A percentile compares a stretch with the other conserved stretches of the same genome.
Conservation (phyloP, 2,797 vertebrate genomes). For the Sebastes minor region DNA sequence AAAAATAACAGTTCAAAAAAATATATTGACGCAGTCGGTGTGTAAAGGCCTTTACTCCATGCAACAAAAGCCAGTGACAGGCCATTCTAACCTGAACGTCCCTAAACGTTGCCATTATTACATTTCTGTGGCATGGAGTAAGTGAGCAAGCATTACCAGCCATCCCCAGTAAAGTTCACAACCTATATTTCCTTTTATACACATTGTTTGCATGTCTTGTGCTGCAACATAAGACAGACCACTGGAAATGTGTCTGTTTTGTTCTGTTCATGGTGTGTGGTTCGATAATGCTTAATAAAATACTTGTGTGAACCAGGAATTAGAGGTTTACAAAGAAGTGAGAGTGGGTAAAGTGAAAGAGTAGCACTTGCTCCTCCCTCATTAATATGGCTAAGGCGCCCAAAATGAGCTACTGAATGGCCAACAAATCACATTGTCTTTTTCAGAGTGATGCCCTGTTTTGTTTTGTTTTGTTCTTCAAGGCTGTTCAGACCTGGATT, state of each 20-base stretch:
- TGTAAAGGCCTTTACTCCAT: too few relatives aligned
- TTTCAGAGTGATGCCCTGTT: background rate
- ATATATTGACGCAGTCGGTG: too few relatives aligned
- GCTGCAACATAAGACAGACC: background rate
- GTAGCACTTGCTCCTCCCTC: background rate
- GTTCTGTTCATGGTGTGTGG: background rate
- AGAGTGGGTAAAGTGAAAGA: background rate
- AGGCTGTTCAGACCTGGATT: background rate
- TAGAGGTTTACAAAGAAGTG: background rate
- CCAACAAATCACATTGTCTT: background rate
- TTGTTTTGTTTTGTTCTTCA: background rate
- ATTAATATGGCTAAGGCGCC: background rate
- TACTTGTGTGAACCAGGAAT: background rate
- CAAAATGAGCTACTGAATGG: background rate
- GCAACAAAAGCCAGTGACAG: too few relatives aligned
- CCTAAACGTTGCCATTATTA: too few relatives aligned
- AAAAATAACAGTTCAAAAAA: too few relatives aligned
- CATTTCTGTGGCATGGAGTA: background rate
- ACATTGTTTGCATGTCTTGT: background rate
- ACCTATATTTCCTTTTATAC: background rate
- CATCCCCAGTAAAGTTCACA: background rate
- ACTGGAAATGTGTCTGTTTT: background rate
- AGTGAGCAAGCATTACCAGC: background rate
- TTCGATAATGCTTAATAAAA: background rate
- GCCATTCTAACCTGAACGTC: too few relatives aligned